Conservation (phyloP, 1,140 invertebrate species). For the Drosophila saltans region DNA sequence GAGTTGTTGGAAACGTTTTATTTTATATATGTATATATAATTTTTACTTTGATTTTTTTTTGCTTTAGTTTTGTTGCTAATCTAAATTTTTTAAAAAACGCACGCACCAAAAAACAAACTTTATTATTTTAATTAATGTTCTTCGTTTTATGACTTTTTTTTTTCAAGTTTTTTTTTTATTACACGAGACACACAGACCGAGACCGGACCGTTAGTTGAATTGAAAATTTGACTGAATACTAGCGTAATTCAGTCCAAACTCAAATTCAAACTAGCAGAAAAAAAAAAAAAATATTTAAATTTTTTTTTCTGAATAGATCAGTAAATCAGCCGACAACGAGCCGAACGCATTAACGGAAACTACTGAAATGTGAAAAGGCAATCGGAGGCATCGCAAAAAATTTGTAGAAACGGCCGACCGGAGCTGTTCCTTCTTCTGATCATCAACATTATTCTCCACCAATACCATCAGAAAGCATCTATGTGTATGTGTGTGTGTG, state of each 20-base stretch:
- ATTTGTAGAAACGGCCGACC: constrained; percentile 59
- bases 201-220: constrained; percentile 15
- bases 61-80: not conserved
- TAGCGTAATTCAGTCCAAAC: not conserved
- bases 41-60: not conserved
- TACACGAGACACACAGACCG: not conserved
- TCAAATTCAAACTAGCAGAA: not conserved
- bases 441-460: constrained; percentile 40
- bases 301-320: constrained; percentile 12
- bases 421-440: constrained; percentile 62
- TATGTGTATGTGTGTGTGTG: constrained; percentile 24
- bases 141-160: not conserved
- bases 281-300: constrained; percentile 3
- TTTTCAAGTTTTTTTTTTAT: constrained; percentile 1
- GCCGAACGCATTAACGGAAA: constrained; percentile 80
- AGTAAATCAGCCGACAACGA: constrained; percentile 36
- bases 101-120: constrained; percentile 8
- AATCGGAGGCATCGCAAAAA: constrained; percentile 53
- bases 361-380: constrained; percentile 77
- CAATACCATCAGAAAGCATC: constrained; percentile 44
- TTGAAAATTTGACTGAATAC: not conserved
- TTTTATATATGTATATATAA: constrained; percentile 4
- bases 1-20: constrained; percentile 44
- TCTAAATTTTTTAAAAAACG: constrained; percentile 5
- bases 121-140: not conserved